These are phyloP conservation scores for Drosophila baimaii DNA, from an alignment of 1,140 invertebrate species.

Conservation along the genomic window DNA sequence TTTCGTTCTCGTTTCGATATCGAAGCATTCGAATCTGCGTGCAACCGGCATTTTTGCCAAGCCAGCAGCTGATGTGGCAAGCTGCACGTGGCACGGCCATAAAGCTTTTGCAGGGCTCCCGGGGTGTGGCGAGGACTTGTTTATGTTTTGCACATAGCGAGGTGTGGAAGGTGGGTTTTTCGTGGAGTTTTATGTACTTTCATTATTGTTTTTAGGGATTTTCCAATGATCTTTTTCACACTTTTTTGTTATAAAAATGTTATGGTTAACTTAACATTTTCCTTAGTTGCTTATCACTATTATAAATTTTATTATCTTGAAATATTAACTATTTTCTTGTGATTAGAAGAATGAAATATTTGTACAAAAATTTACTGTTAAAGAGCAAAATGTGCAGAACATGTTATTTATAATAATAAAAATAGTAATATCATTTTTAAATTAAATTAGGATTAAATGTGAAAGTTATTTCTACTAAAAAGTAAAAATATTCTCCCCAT, in stretches of 20 bases:
- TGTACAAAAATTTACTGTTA: too few relatives aligned
- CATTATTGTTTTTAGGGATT: not conserved
- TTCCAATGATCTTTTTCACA: too few relatives aligned
- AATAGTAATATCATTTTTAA: not conserved
- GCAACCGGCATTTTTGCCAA: conserved; percentile 65
- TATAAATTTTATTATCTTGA: too few relatives aligned
- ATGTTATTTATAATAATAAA: too few relatives aligned
- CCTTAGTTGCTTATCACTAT: too few relatives aligned
- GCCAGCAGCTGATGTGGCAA: conserved; percentile 50
- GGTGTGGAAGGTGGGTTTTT: not conserved
- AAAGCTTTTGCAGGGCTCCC: conserved; percentile 37
- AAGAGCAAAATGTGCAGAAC: too few relatives aligned
- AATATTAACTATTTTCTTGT: too few relatives aligned
- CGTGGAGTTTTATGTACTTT: not conserved
- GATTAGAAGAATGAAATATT: too few relatives aligned
- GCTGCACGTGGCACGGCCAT: conserved; percentile 38
- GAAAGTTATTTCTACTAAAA: not conserved
- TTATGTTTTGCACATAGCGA: conserved; percentile 43
- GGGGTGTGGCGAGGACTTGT: conserved; percentile 30
- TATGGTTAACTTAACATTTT: too few relatives aligned
- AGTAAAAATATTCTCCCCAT: not conserved
- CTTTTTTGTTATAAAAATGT: too few relatives aligned
- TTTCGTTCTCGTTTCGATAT: conserved; percentile 50
- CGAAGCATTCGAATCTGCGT: conserved; percentile 46
- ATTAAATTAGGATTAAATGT: too few relatives aligned